These are phyloP conservation scores for Tetramorium bicarinatum DNA, from an alignment of 2,888 invertebrate genomes.

Conservation along the genomic window DNA sequence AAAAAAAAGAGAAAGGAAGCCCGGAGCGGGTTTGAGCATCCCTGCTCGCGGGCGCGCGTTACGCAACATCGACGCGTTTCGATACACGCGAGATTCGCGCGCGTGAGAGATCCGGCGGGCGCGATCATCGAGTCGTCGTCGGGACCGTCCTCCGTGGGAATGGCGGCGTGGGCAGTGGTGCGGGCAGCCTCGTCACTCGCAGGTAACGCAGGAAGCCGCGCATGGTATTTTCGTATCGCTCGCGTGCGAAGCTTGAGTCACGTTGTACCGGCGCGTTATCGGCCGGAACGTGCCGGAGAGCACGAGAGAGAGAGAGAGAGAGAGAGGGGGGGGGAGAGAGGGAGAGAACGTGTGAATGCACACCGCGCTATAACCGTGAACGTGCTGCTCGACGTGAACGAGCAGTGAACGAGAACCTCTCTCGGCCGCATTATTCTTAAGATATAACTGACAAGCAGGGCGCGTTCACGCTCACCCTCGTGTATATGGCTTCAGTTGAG, in stretches of 20 bases:
- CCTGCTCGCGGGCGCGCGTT: background rate
- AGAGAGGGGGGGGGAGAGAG: no score
- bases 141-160: background rate
- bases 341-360: background rate
- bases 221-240: background rate
- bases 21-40: background rate
- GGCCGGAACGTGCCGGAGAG: background rate
- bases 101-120: background rate
- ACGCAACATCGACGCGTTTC: background rate
- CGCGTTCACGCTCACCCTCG: conserved; percentile 4
- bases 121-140: background rate
- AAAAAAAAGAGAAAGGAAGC: background rate
- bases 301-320: background rate
- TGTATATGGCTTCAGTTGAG: conserved; percentile 81
- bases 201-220: background rate
- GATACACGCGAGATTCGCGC: background rate
- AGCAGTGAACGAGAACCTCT: background rate
- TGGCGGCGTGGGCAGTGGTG: conserved; percentile 21
- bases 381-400: conserved; percentile 20
- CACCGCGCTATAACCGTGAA: conserved; percentile 17
- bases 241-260: conserved; percentile 46
- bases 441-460: background rate
- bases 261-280: conserved; percentile 47
- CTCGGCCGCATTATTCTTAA: conserved; percentile 14
- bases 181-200: background rate